phyloP scores from a whole-genome alignment of 2,113 vertebrate genomes.

The Trinectes maculatus region DNA sequence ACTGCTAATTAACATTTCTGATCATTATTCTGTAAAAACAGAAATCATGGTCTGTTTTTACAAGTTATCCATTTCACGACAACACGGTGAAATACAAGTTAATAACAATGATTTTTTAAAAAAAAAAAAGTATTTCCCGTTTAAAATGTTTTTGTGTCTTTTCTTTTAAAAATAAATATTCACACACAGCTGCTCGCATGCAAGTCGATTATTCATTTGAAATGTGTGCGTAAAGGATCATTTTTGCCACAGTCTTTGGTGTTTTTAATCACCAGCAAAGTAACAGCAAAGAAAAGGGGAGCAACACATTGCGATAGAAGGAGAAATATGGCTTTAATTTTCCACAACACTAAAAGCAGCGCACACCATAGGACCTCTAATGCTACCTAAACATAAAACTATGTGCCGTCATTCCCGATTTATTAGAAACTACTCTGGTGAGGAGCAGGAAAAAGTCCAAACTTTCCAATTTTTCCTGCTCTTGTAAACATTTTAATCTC shows the following conservation, averaged over 20 bases:
- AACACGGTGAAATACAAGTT: no score
- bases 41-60: no score
- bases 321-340: constrained; percentile 7
- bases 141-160: no score
- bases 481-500: constrained; percentile 24
- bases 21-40: no score
- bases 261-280: neutral
- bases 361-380: neutral
- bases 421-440: no score
- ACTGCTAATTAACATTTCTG: no score
- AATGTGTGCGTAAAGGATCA: neutral
- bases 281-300: neutral
- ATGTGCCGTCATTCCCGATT: neutral
- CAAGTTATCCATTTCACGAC: no score
- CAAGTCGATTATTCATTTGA: no score
- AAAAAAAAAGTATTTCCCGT: no score
- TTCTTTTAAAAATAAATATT: no score
- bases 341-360: neutral
- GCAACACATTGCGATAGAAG: neutral
- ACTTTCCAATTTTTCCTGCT: constrained; percentile 7
- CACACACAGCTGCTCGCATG: no score
- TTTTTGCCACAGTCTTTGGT: neutral
- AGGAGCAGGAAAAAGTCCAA: constrained; percentile 3
- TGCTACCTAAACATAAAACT: neutral
- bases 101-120: no score